Conservation (phyloP, 92 coral and sea anemone species). For the Bergia puertoricense region DNA sequence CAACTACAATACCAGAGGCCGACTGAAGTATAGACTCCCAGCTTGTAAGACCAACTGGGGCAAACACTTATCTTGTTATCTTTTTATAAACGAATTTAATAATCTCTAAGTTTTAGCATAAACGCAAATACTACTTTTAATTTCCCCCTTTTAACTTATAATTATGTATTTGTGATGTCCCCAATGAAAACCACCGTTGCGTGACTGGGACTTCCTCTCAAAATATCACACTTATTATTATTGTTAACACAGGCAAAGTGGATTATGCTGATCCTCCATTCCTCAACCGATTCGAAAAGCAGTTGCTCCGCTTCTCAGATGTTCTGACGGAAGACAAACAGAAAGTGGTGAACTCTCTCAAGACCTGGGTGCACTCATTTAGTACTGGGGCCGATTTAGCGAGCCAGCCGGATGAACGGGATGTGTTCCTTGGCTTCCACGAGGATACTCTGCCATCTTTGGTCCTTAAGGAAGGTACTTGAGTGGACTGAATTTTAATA, state of each 20-base stretch:
- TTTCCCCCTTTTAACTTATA: too few species aligned
- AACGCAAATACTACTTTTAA: too few species aligned
- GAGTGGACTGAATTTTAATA: background rate
- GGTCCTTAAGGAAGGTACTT: constrained; percentile 31
- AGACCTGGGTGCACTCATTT: constrained; percentile 34
- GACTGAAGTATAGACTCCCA: too few species aligned
- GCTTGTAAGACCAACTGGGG: too few species aligned
- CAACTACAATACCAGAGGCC: too few species aligned
- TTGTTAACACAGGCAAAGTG: constrained; percentile 33
- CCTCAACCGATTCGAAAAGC: constrained; percentile 59
- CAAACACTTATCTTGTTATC: too few species aligned
- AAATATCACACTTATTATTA: too few species aligned
- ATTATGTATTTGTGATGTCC: too few species aligned
- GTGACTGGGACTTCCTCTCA: too few species aligned
- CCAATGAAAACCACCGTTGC: too few species aligned
- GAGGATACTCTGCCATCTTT: constrained; percentile 46
- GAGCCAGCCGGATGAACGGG: constrained; percentile 36
- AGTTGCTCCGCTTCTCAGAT: constrained; percentile 50
- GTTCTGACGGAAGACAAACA: constrained; percentile 43
- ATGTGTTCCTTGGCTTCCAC: constrained; percentile 51
- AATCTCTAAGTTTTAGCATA: too few species aligned
- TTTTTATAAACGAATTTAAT: too few species aligned
- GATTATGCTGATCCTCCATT: constrained; percentile 55
- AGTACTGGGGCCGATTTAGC: constrained; percentile 32
- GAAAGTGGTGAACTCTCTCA: constrained; percentile 22